Percentiles rank a stretch among this genome's conserved stretches.
phyloP scores from a whole-genome alignment of 2,113 vertebrate genomes.

The Puffinus mauretanicus region DNA sequence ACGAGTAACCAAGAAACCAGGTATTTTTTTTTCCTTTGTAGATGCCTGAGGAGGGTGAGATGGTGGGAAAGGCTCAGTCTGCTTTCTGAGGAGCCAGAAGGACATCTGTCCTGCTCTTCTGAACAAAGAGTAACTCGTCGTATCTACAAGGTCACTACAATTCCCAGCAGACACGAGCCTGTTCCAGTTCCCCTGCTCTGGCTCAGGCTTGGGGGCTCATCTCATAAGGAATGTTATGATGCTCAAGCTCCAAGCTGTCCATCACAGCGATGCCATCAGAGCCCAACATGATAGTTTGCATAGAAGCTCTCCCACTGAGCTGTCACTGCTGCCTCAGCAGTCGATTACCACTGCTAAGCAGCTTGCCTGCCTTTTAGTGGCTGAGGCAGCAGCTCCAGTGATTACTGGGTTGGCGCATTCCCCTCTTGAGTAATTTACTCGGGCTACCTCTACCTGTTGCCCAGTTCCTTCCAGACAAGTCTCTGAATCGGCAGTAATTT shows the following conservation, averaged over 20 bases:
- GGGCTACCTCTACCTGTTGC: background rate
- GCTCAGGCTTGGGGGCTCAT: background rate
- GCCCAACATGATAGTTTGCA: background rate
- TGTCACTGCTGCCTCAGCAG: background rate
- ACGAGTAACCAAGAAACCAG: conserved; percentile 98
- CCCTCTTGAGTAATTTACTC: background rate
- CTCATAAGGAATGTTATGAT: background rate
- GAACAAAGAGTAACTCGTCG: background rate
- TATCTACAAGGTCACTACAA: background rate
- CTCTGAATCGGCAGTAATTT: background rate
- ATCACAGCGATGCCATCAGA: background rate
- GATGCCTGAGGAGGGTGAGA: background rate
- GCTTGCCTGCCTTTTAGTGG: background rate
- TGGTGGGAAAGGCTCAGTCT: background rate
- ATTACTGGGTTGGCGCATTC: background rate
- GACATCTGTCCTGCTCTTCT: background rate
- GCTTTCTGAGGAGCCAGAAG: background rate
- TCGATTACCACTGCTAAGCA: background rate
- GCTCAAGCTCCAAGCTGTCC: background rate
- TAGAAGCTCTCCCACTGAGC: background rate
- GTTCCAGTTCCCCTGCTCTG: background rate
- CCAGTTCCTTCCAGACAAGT: background rate
- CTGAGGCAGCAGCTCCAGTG: background rate
- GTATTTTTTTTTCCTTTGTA: conserved; percentile 61
- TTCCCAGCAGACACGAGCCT: background rate